These are phyloP conservation scores for Pandemis heparana DNA, from an alignment of 2,888 invertebrate genomes.

Conservation along the genomic window DNA sequence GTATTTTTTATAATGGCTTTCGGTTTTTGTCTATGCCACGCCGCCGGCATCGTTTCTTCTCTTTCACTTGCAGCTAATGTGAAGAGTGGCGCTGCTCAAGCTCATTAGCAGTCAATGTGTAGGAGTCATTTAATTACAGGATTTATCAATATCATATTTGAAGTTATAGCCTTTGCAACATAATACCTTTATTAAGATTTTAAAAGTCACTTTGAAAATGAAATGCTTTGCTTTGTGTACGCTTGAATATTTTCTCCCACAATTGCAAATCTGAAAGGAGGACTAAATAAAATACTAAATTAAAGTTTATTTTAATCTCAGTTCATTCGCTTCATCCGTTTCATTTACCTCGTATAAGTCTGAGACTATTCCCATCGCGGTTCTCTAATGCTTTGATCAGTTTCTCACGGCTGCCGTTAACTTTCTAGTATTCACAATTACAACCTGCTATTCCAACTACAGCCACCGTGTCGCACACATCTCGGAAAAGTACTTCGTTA, in stretches of 20 bases:
- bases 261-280: no score
- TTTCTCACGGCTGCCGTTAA: constrained; percentile 31
- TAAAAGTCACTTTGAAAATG: no score
- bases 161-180: not conserved
- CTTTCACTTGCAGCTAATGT: no score
- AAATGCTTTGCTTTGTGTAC: no score
- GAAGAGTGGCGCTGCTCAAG: no score
- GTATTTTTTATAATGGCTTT: no score
- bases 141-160: not conserved
- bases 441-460: constrained; percentile 2
- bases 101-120: not conserved
- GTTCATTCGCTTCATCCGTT: not conserved
- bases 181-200: no score
- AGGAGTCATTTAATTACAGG: not conserved
- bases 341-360: not conserved
- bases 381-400: constrained; percentile 33
- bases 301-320: not conserved
- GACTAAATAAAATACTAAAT: no score
- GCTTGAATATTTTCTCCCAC: no score
- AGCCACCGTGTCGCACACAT: constrained; percentile 7
- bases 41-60: no score
- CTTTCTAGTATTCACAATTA: constrained; percentile 26
- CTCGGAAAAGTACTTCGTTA: not conserved
- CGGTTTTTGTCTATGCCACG: no score
- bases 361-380: constrained; percentile 17